phyloP scores from a whole-genome alignment of 2,888 invertebrate genomes.

The Athalia cordata region DNA sequence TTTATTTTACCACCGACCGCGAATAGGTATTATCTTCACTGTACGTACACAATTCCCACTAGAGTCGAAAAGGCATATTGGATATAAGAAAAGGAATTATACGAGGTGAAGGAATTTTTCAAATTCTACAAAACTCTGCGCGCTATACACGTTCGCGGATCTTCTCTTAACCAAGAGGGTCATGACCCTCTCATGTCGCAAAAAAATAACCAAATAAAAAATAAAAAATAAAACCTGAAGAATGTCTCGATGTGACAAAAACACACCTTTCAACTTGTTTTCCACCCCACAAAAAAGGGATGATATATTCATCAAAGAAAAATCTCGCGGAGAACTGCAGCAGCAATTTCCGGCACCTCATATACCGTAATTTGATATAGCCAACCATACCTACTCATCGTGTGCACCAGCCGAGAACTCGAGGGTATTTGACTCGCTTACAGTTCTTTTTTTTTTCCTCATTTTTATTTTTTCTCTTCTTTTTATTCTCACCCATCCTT shows the following conservation, averaged over 20 bases:
- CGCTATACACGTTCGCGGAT: too few species aligned
- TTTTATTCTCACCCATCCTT: not conserved
- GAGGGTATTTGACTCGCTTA: not conserved
- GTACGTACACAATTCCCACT: not conserved
- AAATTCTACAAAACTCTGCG: too few species aligned
- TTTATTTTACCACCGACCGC: constrained; percentile 6
- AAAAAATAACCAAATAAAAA: too few species aligned
- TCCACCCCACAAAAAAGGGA: constrained; percentile 15
- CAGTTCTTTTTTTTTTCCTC: not conserved
- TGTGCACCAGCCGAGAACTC: not conserved
- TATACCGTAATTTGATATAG: not conserved
- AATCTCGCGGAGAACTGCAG: not conserved
- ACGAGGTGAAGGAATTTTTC: too few species aligned
- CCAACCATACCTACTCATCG: not conserved
- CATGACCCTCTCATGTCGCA: too few species aligned
- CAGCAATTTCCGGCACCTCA: constrained; percentile 28
- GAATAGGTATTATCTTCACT: not conserved
- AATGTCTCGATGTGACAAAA: not conserved
- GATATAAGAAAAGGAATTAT: too few species aligned
- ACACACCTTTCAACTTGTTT: constrained; percentile 7
- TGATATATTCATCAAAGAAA: constrained; percentile 43
- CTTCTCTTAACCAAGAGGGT: too few species aligned
- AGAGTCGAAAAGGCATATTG: too few species aligned
- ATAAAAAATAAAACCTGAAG: not conserved
- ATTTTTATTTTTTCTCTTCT: not conserved